These are phyloP conservation scores for Corythaeola cristata DNA, from an alignment of 2,113 vertebrate species.

Conservation along the genomic window DNA sequence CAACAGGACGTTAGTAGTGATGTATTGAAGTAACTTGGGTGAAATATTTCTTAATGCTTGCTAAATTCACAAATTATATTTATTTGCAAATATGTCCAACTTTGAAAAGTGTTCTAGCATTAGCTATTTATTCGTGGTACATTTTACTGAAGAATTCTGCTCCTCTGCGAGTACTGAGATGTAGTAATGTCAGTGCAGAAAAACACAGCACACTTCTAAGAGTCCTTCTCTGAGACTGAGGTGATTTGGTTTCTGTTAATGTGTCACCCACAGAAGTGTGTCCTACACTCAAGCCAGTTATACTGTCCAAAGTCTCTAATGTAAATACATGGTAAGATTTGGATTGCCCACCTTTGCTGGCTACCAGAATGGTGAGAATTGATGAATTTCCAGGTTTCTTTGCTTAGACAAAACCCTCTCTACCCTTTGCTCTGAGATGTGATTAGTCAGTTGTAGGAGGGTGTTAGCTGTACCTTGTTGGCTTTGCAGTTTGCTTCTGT, in stretches of 20 bases:
- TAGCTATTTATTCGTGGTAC: not conserved
- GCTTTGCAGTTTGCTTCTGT: not conserved
- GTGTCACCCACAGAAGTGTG: not conserved
- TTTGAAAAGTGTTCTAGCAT: not conserved
- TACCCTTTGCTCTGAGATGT: not conserved
- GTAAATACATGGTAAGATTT: not conserved
- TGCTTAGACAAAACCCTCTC: not conserved
- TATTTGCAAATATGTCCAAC: not conserved
- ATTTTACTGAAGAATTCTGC: not conserved
- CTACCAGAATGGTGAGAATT: not conserved
- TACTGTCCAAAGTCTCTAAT: not conserved
- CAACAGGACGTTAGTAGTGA: not conserved
- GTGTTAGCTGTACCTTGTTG: not conserved
- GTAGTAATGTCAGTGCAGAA: not conserved
- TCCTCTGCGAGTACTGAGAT: not conserved
- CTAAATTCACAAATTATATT: not conserved
- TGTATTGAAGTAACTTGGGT: not conserved
- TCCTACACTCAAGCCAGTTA: not conserved
- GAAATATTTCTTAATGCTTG: not conserved
- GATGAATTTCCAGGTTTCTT: not conserved
- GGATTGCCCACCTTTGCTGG: not conserved
- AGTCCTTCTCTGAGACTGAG: not conserved
- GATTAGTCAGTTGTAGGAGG: not conserved
- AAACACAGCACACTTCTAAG: not conserved
- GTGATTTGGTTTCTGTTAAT: not conserved